These are phyloP conservation scores for Cygnus atratus DNA, from an alignment of 2,113 vertebrate genomes.

Conservation along the genomic window DNA sequence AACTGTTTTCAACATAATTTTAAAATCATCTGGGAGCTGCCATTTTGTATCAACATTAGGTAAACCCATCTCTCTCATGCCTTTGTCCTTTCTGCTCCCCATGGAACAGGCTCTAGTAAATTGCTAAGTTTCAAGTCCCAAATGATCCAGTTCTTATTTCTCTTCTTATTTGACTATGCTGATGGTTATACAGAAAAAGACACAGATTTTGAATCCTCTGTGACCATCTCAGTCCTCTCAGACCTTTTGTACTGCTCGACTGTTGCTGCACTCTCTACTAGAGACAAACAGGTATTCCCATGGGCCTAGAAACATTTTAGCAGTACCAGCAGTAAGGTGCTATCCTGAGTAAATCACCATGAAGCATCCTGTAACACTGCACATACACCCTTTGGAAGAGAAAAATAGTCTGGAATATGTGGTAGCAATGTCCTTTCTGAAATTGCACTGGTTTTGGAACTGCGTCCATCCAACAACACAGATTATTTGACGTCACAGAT, in stretches of 20 bases:
- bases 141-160: not conserved
- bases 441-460: not conserved
- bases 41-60: not conserved
- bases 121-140: not conserved
- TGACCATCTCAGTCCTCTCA: not conserved
- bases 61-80: not conserved
- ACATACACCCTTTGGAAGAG: not conserved
- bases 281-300: not conserved
- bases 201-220: not conserved
- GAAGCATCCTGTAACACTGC: not conserved
- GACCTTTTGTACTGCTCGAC: not conserved
- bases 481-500: not conserved
- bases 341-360: not conserved
- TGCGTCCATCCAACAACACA: not conserved
- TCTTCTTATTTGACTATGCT: not conserved
- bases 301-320: not conserved
- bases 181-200: not conserved
- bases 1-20: not conserved
- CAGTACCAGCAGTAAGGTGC: not conserved
- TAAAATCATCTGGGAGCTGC: not conserved
- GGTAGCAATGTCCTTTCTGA: not conserved
- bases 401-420: not conserved
- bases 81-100: not conserved
- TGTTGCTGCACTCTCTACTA: not conserved
- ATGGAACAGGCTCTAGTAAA: not conserved